Evolutionary conservation across 2,888 invertebrate genomes (phyloP).

Genomic region (Microctonus hyperodae): DNA sequence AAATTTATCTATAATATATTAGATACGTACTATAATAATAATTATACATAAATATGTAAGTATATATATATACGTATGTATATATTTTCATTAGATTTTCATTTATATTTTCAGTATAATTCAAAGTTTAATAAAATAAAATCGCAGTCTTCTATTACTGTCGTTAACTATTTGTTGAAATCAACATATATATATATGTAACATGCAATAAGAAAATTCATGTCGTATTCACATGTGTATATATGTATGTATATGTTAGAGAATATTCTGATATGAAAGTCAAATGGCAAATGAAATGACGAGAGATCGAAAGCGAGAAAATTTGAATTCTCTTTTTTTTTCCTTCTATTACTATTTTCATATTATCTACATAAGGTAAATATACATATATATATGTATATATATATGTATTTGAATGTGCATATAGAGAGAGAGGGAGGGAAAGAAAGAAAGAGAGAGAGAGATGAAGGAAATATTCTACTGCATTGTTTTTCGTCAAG

Average conservation of each 20-base stretch:
- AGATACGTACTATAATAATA: background rate
- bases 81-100: too few relatives aligned
- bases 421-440: too few relatives aligned
- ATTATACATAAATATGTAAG: too few relatives aligned
- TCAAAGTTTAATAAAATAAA: background rate
- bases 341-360: too few relatives aligned
- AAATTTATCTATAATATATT: background rate
- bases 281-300: background rate
- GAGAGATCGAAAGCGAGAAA: background rate
- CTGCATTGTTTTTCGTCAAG: background rate
- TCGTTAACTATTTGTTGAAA: too few relatives aligned
- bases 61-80: too few relatives aligned
- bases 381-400: too few relatives aligned
- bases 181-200: background rate
- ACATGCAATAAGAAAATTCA: background rate
- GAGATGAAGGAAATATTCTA: too few relatives aligned
- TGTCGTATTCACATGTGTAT: background rate
- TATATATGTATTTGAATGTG: too few relatives aligned
- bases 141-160: background rate
- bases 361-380: too few relatives aligned
- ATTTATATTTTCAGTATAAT: background rate
- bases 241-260: background rate
- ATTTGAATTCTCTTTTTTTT: too few relatives aligned
- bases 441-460: too few relatives aligned
- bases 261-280: conserved; percentile 4